Base-by-base conservation (phyloP, 2,888 invertebrate genomes). In the Trachelus iudaicus region DNA sequence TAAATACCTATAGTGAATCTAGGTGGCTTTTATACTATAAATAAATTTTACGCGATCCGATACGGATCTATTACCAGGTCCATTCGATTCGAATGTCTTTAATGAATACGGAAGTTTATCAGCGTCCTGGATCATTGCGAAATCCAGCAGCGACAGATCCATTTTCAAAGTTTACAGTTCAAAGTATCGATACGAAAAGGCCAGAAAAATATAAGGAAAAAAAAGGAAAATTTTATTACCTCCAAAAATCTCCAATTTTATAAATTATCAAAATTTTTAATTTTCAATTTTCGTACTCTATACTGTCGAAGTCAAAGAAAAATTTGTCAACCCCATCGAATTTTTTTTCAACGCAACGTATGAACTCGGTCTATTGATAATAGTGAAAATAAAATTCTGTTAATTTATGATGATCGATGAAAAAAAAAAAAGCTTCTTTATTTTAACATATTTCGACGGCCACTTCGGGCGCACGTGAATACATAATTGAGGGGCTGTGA, bases 401-500 rank as follows among this genome's bases (percentile, higher is more conserved):
- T 0, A 23, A 56, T 56, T n/a, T 30, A 71, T 71, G 71, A 69
- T 0, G 30, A 33, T 30, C 11, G 0, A n/a, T 12, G 31, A 35
- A 33, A 30, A 69, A 69, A 31, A 69, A 12, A 30, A n/a, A n/a
- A n/a, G n/a, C 0, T 30, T 71, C 6, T 69, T 33, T 12, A 30
- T 11, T 13, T 71, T 31, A 12, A 71, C 11, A 33, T 3, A 33
- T 33, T 15, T 71, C 71, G 71, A 15, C 71, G 31, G 9, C 30
- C 33, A 33, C 31, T 71, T 33, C 31, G 56, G 15, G 13, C 77
- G 35, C 76, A 78, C 75, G 76, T 76, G 76, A 71, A 68, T 30
- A n/a, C 33, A 40, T 78, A 77, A 80, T 78, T 80, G 79, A 12
- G 30, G 11, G 30, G 77, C 78, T 79, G 75, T 40, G 35, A 80